A percentile compares a stretch with the other conserved stretches of the same genome.
These are phyloP conservation scores for Capreolus pygargus DNA, from an alignment of 2,113 vertebrate genomes.

Conservation along the genomic window DNA sequence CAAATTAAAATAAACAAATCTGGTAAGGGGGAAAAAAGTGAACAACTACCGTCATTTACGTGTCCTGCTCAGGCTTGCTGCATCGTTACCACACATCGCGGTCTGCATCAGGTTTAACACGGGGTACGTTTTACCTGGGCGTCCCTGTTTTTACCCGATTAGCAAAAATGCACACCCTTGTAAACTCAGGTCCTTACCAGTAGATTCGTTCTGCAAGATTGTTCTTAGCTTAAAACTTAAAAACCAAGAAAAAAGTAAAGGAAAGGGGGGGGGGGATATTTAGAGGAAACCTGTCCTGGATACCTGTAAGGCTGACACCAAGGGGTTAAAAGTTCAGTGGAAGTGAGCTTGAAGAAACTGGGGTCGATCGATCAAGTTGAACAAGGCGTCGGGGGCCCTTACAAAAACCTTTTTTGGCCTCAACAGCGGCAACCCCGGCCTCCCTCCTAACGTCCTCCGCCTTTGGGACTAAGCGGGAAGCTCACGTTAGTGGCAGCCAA, in stretches of 20 bases:
- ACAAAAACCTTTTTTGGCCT: conserved; percentile 38
- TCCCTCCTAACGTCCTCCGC: conserved; percentile 10
- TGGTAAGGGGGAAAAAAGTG: not conserved
- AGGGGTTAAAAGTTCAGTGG: conserved; percentile 47
- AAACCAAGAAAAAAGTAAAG: not conserved
- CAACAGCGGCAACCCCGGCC: not conserved
- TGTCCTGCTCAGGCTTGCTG: not conserved
- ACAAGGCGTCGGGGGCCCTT: not conserved
- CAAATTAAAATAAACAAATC: not conserved
- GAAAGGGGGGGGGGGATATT: not conserved
- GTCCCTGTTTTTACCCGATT: not conserved
- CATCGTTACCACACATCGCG: not conserved
- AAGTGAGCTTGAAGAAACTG: not conserved
- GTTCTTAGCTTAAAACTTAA: not conserved
- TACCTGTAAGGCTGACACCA: not conserved
- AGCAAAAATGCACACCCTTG: not conserved
- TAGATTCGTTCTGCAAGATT: not conserved
- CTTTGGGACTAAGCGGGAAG: conserved; percentile 11
- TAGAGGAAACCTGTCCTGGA: not conserved
- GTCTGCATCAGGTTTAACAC: not conserved
- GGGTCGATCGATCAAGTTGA: not conserved
- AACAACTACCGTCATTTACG: not conserved
- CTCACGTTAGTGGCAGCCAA: conserved; percentile 47
- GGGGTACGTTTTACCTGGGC: not conserved
- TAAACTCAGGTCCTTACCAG: not conserved